Evolutionary conservation across 2,888 invertebrate species (phyloP).

Genomic region (Neuroscelio doddi): DNA sequence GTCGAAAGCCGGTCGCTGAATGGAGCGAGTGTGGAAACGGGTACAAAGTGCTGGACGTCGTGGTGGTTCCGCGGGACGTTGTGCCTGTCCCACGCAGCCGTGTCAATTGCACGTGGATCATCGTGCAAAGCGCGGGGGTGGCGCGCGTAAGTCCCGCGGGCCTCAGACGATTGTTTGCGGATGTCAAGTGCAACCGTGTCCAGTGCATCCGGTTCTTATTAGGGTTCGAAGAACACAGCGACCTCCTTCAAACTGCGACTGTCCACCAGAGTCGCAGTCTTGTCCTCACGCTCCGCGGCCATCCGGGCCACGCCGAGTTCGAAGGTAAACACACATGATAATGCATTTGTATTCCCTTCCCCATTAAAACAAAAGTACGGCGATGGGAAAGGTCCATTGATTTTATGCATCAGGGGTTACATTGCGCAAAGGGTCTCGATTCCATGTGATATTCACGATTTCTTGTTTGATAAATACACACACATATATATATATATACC

Average conservation of each 20-base stretch:
- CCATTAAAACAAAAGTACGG: not conserved
- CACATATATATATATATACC: no score
- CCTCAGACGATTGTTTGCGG: conserved; percentile 68
- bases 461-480: no score
- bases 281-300: conserved; percentile 61
- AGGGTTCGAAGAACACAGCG: conserved; percentile 64
- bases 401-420: no score
- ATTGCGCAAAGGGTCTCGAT: no score
- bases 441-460: no score
- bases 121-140: conserved; percentile 60
- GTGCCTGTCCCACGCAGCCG: conserved; percentile 65
- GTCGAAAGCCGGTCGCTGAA: conserved; percentile 69
- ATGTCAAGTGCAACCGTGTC: conserved; percentile 68
- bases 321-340: conserved; percentile 64
- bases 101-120: conserved; percentile 69
- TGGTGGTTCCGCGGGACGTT: conserved; percentile 57
- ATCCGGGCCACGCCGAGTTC: conserved; percentile 52
- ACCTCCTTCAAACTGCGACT: conserved; percentile 62
- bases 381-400: not conserved
- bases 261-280: conserved; percentile 63
- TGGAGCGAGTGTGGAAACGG: conserved; percentile 71
- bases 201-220: conserved; percentile 68
- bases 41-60: conserved; percentile 67
- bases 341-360: not conserved
- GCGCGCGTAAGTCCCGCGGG: conserved; percentile 59